phyloP scores from a whole-genome alignment of 2,888 invertebrate genomes.

The Odontocolon sp. region DNA sequence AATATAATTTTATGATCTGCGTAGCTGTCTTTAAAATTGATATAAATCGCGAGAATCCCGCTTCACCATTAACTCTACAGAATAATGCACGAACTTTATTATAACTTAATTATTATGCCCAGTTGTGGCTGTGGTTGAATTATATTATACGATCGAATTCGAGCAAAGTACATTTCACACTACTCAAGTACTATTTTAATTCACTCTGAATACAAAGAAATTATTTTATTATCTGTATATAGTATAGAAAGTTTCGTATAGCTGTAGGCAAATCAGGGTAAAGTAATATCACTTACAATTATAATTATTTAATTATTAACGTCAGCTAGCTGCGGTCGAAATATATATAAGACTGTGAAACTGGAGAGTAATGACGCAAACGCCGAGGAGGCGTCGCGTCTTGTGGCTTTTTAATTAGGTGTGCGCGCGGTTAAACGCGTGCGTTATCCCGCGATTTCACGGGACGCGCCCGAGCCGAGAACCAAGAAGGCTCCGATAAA shows the following conservation, averaged over 20 bases:
- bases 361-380: slow-evolving; percentile 57
- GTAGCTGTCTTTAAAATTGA: not conserved
- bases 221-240: slow-evolving; percentile 33
- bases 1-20: not conserved
- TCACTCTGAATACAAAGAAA: too few species aligned
- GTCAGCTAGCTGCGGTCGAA: slow-evolving; percentile 47
- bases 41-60: too few species aligned
- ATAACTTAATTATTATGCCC: too few species aligned
- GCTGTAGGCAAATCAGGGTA: slow-evolving; percentile 29
- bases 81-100: too few species aligned
- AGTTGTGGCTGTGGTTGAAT: too few species aligned
- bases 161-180: too few species aligned
- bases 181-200: not conserved
- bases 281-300: slow-evolving; percentile 50
- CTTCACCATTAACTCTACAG: too few species aligned
- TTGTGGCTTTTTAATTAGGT: slow-evolving; percentile 66
- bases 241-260: slow-evolving; percentile 18
- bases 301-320: slow-evolving; percentile 59
- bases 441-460: slow-evolving; percentile 73
- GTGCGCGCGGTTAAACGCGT: slow-evolving; percentile 61
- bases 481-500: slow-evolving; percentile 63
- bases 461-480: slow-evolving; percentile 62
- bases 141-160: too few species aligned
- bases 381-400: slow-evolving; percentile 49
- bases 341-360: slow-evolving; percentile 35